These are phyloP conservation scores for Trachops cirrhosus DNA, from an alignment of 2,797 vertebrate genomes.

Conservation along the genomic window DNA sequence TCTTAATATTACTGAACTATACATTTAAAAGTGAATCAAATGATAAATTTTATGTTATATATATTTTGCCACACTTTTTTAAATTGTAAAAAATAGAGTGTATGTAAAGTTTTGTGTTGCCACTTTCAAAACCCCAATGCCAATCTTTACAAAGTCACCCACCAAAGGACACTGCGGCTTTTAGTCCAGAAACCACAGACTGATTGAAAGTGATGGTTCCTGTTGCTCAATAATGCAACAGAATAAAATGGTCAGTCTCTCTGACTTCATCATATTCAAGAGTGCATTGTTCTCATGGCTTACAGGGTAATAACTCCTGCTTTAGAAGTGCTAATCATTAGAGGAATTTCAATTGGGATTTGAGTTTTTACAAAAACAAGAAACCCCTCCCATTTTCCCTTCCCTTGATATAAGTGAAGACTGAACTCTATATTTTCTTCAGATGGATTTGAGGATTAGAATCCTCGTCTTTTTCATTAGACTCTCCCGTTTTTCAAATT, in stretches of 20 bases:
- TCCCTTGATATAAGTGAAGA: not conserved
- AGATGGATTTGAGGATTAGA: not conserved
- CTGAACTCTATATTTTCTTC: not conserved
- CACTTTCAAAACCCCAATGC: not conserved
- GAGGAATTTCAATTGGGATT: not conserved
- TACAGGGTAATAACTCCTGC: not conserved
- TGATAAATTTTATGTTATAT: not conserved
- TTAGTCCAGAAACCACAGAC: rapidly evolving
- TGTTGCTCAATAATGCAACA: too few relatives aligned
- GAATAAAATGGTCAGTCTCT: not conserved
- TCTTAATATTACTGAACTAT: not conserved
- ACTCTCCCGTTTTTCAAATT: too few relatives aligned
- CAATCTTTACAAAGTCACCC: not conserved
- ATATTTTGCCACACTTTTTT: not conserved
- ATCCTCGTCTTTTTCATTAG: not conserved
- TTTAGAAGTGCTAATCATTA: not conserved
- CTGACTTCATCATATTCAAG: not conserved
- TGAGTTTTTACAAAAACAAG: not conserved
- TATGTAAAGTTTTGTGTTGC: not conserved
- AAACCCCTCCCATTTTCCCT: not conserved
- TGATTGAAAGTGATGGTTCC: not conserved
- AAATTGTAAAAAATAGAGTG: not conserved
- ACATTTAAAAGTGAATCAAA: not conserved
- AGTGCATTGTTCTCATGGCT: not conserved
- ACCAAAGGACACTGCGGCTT: not conserved